Evolutionary conservation across 2,888 invertebrate species (phyloP), one percentile per base, ranked within the genome.

Genomic region (Andrena bicolor): DNA sequence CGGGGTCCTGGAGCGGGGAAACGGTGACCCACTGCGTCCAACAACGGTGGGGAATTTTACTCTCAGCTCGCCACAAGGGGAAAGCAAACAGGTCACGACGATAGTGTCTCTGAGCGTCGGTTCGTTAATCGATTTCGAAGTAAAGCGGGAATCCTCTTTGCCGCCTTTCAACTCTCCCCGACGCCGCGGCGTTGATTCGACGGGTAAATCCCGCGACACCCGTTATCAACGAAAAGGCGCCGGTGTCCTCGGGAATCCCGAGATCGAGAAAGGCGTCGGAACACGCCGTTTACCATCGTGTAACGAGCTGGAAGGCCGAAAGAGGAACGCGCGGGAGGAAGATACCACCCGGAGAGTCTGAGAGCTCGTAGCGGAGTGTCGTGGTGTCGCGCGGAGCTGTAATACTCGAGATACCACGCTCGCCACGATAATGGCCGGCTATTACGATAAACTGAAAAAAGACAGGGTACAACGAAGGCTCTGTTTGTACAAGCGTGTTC

Each of bases 371-470:
- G 65, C 71, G 20, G 65, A 70, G 71, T 61, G 72, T 48, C 63
- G 61, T 30, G 58, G 70, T 26, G 56, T 70, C 23, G 41, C 70
- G 41, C 70, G 70, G 35, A 66, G 63, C 65, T 64, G 70, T 69
- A 83, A 83, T 80, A 82, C 86, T 89, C 68, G 83, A 89, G 85
- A 89, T 86, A 81, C 85, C 82, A 71, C 64, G 79, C 75, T 76
- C 26, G 63, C 63, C 75, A 65, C 84, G 80, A 90, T 89, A 90
- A 90, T 88, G 85, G 85, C 70, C 64, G 76, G 65, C 85, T 73
- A 86, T 90, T 89, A 89, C 86, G 90, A 89, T 90, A 88, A 90
- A 88, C 82, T 80, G 80, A 83, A 71, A 79, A 82, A 77, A 41
- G 41, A 26, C 70, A 26, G 41, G 30, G 13, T 41, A 58, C 69